These are phyloP conservation scores for Antheraea yamamai DNA, from an alignment of 2,888 invertebrate species.

Conservation along the genomic window DNA sequence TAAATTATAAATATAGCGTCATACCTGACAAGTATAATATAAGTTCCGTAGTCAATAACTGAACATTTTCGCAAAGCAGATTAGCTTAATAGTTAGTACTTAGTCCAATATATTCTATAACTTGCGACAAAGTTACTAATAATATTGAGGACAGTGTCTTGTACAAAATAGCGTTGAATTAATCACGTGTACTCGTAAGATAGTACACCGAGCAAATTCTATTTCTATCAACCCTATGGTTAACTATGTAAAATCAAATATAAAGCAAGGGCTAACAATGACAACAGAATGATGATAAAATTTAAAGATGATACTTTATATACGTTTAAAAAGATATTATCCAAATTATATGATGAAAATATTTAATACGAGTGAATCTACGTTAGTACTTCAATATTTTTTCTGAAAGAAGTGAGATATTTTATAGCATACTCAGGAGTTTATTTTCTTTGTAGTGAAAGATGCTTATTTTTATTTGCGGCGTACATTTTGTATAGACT, in stretches of 20 bases:
- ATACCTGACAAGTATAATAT: neutral
- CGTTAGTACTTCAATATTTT: neutral
- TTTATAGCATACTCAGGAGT: neutral
- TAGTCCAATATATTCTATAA: neutral
- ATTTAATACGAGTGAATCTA: neutral
- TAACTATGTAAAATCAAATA: neutral
- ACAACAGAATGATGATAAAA: neutral
- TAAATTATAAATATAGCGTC: too few relatives aligned
- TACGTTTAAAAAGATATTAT: neutral
- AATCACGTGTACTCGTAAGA: neutral
- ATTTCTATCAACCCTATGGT: neutral
- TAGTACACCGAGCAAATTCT: neutral
- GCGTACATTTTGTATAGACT: neutral
- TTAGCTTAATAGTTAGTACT: neutral
- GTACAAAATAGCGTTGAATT: neutral
- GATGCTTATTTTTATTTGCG: neutral
- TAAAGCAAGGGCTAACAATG: neutral
- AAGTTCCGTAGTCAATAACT: neutral
- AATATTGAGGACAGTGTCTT: neutral
- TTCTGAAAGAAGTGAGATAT: constrained; percentile 1
- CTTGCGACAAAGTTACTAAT: neutral
- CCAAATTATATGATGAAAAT: neutral
- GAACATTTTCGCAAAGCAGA: neutral
- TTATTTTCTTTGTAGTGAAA: constrained; percentile 1
- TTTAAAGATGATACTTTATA: neutral